These are phyloP conservation scores for Andrena camellia DNA, from an alignment of 2,888 invertebrate genomes.

Conservation along the genomic window DNA sequence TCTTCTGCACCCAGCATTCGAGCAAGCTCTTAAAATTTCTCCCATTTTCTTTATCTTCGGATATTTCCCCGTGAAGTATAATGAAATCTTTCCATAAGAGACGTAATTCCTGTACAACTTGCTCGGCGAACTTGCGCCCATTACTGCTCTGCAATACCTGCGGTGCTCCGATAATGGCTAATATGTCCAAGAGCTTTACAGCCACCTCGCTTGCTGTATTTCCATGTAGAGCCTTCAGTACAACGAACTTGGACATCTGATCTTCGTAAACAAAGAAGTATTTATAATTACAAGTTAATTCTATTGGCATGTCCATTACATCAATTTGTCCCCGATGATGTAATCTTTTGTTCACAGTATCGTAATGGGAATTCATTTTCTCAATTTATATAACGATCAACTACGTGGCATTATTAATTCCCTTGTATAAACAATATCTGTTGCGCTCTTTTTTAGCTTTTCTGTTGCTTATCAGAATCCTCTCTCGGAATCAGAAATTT, in stretches of 20 bases:
- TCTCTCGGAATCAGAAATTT: slow-evolving; percentile 2
- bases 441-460: neutral
- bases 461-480: slow-evolving; percentile 5
- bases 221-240: slow-evolving; percentile 71
- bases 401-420: neutral
- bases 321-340: slow-evolving; percentile 74
- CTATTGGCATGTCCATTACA: slow-evolving; percentile 73
- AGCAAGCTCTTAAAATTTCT: slow-evolving; percentile 73
- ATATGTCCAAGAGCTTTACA: slow-evolving; percentile 71
- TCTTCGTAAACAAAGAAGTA: slow-evolving; percentile 78
- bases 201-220: slow-evolving; percentile 71
- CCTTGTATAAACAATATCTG: neutral
- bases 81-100: slow-evolving; percentile 70
- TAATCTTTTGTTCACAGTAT: slow-evolving; percentile 24
- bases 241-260: slow-evolving; percentile 74
- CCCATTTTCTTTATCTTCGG: slow-evolving; percentile 42
- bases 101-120: slow-evolving; percentile 74
- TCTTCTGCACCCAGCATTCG: slow-evolving; percentile 70
- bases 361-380: slow-evolving; percentile 37
- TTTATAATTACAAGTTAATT: slow-evolving; percentile 60
- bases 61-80: slow-evolving; percentile 72
- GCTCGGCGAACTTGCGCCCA: slow-evolving; percentile 72
- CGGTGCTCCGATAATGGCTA: slow-evolving; percentile 78
- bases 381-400: neutral
- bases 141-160: slow-evolving; percentile 76